Percentiles rank a stretch among this genome's conserved stretches.
Evolutionary conservation across 2,113 vertebrate genomes (phyloP).

Genomic region (Narcine bancroftii): DNA sequence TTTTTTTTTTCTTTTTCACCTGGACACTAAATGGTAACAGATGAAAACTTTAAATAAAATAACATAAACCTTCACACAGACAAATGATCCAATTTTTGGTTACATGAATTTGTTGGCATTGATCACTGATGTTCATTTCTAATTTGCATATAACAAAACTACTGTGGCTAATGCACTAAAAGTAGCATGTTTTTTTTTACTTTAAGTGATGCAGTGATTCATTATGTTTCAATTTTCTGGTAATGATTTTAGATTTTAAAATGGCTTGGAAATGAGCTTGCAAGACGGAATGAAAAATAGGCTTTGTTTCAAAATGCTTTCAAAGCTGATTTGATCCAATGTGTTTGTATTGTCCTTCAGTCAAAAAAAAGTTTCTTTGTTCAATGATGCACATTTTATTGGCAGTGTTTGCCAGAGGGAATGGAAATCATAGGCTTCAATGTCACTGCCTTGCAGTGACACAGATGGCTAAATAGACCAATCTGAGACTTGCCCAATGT

Average conservation of each 20-base stretch:
- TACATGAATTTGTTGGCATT: slow-evolving; percentile 71
- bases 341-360: not conserved
- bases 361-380: not conserved
- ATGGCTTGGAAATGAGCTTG: slow-evolving; percentile 1
- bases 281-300: not conserved
- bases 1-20: not conserved
- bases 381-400: not conserved
- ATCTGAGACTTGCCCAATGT: too few species aligned
- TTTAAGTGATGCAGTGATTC: slow-evolving; percentile 32
- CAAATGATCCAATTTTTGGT: slow-evolving; percentile 78
- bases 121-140: slow-evolving; percentile 73
- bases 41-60: slow-evolving; percentile 44
- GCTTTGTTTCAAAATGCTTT: not conserved
- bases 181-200: slow-evolving; percentile 6
- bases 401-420: too few species aligned
- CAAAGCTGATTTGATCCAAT: not conserved
- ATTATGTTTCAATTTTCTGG: slow-evolving; percentile 1
- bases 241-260: slow-evolving; percentile 20
- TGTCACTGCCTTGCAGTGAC: too few species aligned
- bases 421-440: too few species aligned
- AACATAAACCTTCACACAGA: slow-evolving; percentile 69
- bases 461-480: too few species aligned
- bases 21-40: slow-evolving; percentile 30
- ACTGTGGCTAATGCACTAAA: slow-evolving; percentile 19
- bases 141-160: slow-evolving; percentile 46